Base-by-base conservation (phyloP, 2,888 invertebrate genomes). In the Xestia rhomboidea region DNA sequence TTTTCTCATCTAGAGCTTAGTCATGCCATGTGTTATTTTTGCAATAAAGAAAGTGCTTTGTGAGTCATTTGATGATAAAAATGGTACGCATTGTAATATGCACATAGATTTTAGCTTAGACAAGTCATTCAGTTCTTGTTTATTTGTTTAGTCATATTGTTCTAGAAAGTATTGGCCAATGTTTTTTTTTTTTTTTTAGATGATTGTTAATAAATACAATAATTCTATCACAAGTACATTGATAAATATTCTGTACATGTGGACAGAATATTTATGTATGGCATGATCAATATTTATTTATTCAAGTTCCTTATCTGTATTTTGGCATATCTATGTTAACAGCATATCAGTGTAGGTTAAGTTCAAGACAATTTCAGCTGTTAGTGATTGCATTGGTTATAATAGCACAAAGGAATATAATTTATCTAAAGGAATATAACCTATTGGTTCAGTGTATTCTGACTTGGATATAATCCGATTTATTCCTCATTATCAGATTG, bases 231-330 rank as follows among this genome's bases (percentile, higher is more conserved):
- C 18, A 60, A 27, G 72, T 30, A 21, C 44, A 44, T 54, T 24
- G 21, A 5, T 49, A 21, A 8, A 24, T 44, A n/a, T 76, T 64
- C 24, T 46, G 54, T n/a, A 74, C 34, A 77, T 49, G 76, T 46
- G 34, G 67, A 18, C 13, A 24, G 2, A 60, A 34, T 62, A 21
- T 27, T n/a, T 27, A 60, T n/a, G 8, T 70, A 66, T 73, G 38
- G 49, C n/a, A 66, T 84, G 41, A 44, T 66, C 70, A 85, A 70
- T 84, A 75, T 84, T 86, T 75, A 86, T 83, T 70, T 83, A 66
- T 83, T 79, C 79, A 86, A 78, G 44, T n/a, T 54, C 46, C 18
- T 85, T 84, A 88, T 87, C 81, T 72, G 4, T 73, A 73, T 76
- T 79, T 77, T 81, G 73, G 41, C 51, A 60, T 68, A 30, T 54